Base-by-base conservation (phyloP, 1,140 invertebrate species). In the Hycleus phaleratus region DNA sequence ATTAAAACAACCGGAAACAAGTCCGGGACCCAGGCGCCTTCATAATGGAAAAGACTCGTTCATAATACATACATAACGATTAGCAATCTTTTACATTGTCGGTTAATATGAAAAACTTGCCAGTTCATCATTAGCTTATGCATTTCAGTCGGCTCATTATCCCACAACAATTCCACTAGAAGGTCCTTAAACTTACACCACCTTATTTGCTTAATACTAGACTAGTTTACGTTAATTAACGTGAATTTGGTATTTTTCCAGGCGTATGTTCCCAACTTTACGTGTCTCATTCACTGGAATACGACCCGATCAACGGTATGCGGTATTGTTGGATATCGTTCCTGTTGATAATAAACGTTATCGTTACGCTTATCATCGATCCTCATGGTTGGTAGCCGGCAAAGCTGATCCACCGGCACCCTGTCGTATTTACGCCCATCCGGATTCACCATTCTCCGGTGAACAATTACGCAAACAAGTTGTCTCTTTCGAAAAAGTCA, bases 401-500 rank as follows among this genome's bases (percentile, higher is more conserved):
- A 98, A 98, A 77, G 96, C 95, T 10, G 96, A 98, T 82, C 95
- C 95, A 55, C 93, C 92, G 40, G 92, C 95, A 9, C 93, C 93
- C 39, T 86, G 87, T 48, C 80, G 95, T 51, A 84, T 98, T 60
- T 98, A 98, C 79, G 84, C 93, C 49, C 97, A 99, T 81, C 96
- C 96, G 4, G 97, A 99, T 77, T 95, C 92, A 47, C 96, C 97
- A 47, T 98, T 94, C 78, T 93, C 88, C 61, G 95, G 93, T 40
- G 95, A 98, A 72, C 93, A 97, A 75, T 82, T 98, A 32, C 80
- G 87, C 63, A 97, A 97, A 77, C 95, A 98, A 79, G 91, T 97
- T 68, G 93, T 99, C 68, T 96, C 94, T 60, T 99, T 98, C 77
- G 97, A 98, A 81, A 99, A 99, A 79, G 92, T 98, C 73, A 99